Conservation (phyloP, 2,113 vertebrate species). For the Datnioides undecimradiatus region DNA sequence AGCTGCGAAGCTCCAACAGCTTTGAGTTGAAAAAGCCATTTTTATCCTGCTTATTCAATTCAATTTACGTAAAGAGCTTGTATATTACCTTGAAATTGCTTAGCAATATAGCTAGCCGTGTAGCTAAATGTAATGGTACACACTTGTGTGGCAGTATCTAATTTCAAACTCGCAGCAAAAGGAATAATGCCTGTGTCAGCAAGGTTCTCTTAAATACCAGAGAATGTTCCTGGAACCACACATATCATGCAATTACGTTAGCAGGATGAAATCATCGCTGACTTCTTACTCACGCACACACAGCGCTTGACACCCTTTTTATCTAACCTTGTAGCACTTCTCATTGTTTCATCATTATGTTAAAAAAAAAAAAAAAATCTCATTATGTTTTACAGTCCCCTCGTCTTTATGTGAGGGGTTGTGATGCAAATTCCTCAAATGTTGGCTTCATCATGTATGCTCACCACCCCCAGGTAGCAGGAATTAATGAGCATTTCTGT, state of each 20-base stretch:
- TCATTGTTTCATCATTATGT: conserved; percentile 42
- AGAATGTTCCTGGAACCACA: not conserved
- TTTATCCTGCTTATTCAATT: conserved; percentile 5
- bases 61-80: not conserved
- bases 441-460: conserved; percentile 54
- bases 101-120: not conserved
- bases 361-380: conserved; percentile 17
- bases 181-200: not conserved
- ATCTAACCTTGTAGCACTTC: conserved; percentile 18
- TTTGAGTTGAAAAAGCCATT: not conserved
- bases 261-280: not conserved
- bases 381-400: conserved; percentile 34
- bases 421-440: conserved; percentile 53
- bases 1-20: not conserved
- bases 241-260: not conserved
- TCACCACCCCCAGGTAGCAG: conserved; percentile 51
- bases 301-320: not conserved
- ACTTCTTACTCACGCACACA: not conserved
- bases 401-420: conserved; percentile 36
- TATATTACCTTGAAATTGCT: conserved; percentile 13
- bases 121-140: not conserved
- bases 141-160: conserved; percentile 6
- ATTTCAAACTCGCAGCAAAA: conserved; percentile 7
- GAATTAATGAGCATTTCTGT: conserved; percentile 75
- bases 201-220: not conserved